phyloP scores from a whole-genome alignment of 1,140 invertebrate species.

The Drosophila kanapiae region DNA sequence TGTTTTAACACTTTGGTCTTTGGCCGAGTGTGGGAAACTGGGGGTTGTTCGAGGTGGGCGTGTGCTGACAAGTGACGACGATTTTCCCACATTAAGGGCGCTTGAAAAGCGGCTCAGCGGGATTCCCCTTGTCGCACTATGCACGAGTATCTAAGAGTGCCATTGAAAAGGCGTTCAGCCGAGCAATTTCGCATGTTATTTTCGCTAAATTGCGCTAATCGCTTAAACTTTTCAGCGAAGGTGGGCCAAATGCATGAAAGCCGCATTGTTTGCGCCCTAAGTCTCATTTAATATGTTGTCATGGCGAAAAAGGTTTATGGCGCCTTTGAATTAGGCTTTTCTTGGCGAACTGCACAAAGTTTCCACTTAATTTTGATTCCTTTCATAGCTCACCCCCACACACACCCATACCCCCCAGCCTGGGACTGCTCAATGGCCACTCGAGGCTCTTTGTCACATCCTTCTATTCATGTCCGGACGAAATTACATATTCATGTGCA shows the following conservation, averaged over 20 bases:
- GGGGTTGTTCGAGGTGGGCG: slow-evolving; percentile 73
- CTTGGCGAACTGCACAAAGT: slow-evolving; percentile 31
- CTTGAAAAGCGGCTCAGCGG: slow-evolving; percentile 52
- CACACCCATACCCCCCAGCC: not conserved
- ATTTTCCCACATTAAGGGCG: slow-evolving; percentile 74
- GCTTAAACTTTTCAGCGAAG: slow-evolving; percentile 72
- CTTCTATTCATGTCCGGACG: slow-evolving; percentile 39
- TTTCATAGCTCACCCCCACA: slow-evolving; percentile 22
- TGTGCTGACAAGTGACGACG: slow-evolving; percentile 69
- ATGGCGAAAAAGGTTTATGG: slow-evolving; percentile 59
- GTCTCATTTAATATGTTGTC: slow-evolving; percentile 61
- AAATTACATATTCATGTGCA: slow-evolving; percentile 58
- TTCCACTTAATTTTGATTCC: slow-evolving; percentile 53
- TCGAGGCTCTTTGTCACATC: slow-evolving; percentile 35
- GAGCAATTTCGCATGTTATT: slow-evolving; percentile 79
- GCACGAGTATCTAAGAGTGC: slow-evolving; percentile 46
- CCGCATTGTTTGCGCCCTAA: slow-evolving; percentile 55
- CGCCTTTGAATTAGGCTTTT: slow-evolving; percentile 53
- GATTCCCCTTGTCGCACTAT: slow-evolving; percentile 41
- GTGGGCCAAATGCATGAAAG: slow-evolving; percentile 28
- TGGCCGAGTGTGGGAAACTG: slow-evolving; percentile 2
- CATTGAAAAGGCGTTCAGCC: slow-evolving; percentile 76
- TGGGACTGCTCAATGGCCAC: slow-evolving; percentile 44
- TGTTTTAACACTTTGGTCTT: slow-evolving; percentile 45
- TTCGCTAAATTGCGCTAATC: slow-evolving; percentile 83